Evolutionary conservation across 2,797 vertebrate genomes (phyloP), one percentile per base, ranked within the genome.

Genomic region (Leucoraja ocellata): DNA sequence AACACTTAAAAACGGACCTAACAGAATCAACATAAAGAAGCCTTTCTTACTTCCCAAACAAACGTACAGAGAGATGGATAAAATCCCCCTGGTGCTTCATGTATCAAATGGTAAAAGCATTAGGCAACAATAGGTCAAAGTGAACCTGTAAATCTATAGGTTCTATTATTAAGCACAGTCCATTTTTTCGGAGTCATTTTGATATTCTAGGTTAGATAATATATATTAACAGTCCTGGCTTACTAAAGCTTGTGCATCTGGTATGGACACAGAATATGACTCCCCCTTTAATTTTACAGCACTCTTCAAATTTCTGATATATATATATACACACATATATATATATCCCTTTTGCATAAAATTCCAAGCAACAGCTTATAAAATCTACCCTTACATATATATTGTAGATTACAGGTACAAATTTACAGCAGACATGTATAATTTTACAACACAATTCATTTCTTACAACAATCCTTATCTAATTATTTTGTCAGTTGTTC

Each of bases 371-470:
- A 28, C 32, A 88, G n/a, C 28, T 58, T 21, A 28, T 58, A 83
- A 63, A n/a, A 16, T 32, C 58, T 32, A 88, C 61, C 61, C 61
- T 54, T 46, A 91, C 46, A 74, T 54, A 54, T 39, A n/a, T 28
- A 54, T 74, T 28, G 68, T 74, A 91, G n/a, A 90, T 71, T 54
- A 74, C 23, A 73, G 36, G 32, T 68, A 90, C 3, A 68, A 90
- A 61, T 5, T 65, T 90, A 68, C 63, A 36, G 28, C 63, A 88
- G 11, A 65, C 86, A 71, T 23, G 68, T 28, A 91, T 91, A 71
- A 91, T 91, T 91, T 54, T 6, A 91, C 90, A 74, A 28, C 14
- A 91, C 39, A 74, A 74, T 73, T 6, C 61, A 88, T 88, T 88
- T 91, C 46, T 46, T 91, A 28, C 63, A 73, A 39, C 46, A 46